A percentile compares a stretch with the other conserved stretches of the same genome.
phyloP scores from a whole-genome alignment of 2,888 invertebrate genomes.

The Oxystoma pomonae region DNA sequence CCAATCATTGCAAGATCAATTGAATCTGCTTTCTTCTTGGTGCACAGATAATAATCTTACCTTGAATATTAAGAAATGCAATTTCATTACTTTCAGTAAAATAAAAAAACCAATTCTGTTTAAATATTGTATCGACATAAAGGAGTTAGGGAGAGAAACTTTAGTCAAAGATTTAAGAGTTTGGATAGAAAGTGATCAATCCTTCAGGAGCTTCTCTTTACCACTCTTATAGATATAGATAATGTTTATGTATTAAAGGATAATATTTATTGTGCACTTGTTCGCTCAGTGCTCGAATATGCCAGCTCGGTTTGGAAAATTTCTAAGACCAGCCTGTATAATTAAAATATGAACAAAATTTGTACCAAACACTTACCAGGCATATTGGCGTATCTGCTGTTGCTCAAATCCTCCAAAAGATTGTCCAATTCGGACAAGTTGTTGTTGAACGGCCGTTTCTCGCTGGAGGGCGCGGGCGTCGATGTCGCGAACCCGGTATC shows the following conservation, averaged over 20 bases:
- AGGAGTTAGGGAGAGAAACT: background rate
- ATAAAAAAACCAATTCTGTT: background rate
- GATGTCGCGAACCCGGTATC: constrained; percentile 13
- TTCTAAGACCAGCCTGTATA: too few relatives aligned
- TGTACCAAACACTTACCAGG: constrained; percentile 37
- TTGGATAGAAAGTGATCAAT: background rate
- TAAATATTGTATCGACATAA: background rate
- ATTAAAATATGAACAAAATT: too few relatives aligned
- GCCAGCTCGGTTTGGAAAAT: too few relatives aligned
- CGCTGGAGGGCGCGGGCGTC: constrained; percentile 29
- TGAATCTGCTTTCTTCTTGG: background rate
- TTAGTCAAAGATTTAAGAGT: background rate
- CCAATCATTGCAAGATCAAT: background rate
- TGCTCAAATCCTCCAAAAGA: constrained; percentile 86
- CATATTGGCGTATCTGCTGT: constrained; percentile 58
- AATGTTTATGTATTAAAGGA: background rate
- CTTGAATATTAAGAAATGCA: background rate
- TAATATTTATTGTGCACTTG: too few relatives aligned
- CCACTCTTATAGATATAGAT: constrained; percentile 5
- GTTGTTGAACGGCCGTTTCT: constrained; percentile 50
- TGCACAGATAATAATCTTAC: background rate
- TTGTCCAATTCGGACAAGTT: constrained; percentile 90
- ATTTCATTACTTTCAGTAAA: background rate
- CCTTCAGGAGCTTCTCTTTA: too few relatives aligned
- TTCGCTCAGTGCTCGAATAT: too few relatives aligned